Percentiles rank a stretch among this genome's conserved stretches.
phyloP scores from a whole-genome alignment of 2,888 invertebrate species.

The Himalopsyche japonica region DNA sequence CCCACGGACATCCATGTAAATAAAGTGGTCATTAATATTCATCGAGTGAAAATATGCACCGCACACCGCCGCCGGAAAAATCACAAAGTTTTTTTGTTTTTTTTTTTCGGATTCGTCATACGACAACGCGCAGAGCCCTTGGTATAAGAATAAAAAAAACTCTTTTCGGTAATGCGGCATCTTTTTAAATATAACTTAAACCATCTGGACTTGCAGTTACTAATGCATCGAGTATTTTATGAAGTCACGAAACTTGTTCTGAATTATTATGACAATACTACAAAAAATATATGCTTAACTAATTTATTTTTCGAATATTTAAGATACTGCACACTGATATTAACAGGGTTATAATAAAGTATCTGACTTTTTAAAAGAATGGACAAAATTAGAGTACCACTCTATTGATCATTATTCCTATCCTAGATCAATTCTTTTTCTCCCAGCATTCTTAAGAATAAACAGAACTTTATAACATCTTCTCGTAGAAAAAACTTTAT shows the following conservation, averaged over 20 bases:
- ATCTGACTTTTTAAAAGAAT: too few relatives aligned
- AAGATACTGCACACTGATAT: too few relatives aligned
- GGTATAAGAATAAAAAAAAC: neutral
- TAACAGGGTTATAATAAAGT: too few relatives aligned
- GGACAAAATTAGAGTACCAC: too few relatives aligned
- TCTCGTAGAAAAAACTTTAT: too few relatives aligned
- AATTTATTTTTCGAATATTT: too few relatives aligned
- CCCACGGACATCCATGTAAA: conserved; percentile 37
- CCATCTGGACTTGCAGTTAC: neutral
- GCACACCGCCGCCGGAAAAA: conserved; percentile 34
- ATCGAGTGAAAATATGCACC: conserved; percentile 35
- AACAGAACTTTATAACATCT: too few relatives aligned
- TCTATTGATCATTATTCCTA: too few relatives aligned
- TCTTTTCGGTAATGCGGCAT: neutral
- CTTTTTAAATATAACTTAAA: neutral
- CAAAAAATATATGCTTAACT: too few relatives aligned
- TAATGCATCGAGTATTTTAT: neutral
- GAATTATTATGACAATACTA: neutral
- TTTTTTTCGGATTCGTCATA: neutral
- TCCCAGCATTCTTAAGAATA: too few relatives aligned
- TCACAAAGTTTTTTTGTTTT: conserved; percentile 15
- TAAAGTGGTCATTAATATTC: conserved; percentile 38
- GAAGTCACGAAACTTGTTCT: neutral
- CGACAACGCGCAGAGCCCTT: neutral
- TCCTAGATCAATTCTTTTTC: too few relatives aligned